Conservation (phyloP, 2,797 vertebrate species). For the Chiroxiphia lanceolata region DNA sequence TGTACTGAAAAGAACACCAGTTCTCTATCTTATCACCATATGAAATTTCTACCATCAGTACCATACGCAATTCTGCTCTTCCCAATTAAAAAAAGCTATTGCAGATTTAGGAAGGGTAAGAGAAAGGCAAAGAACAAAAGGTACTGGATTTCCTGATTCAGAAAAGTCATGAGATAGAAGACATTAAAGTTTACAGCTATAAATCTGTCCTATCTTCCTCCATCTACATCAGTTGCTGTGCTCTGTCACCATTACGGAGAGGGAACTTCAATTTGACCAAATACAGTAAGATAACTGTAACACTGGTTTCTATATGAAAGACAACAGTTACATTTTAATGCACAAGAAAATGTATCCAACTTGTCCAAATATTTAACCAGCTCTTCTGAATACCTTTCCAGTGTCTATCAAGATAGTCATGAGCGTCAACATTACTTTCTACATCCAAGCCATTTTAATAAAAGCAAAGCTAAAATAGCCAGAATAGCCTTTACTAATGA, state of each 20-base stretch:
- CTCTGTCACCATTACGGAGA: not conserved
- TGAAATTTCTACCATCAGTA: not conserved
- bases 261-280: not conserved
- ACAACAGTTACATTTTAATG: not conserved
- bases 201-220: not conserved
- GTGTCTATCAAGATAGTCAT: fast-evolving
- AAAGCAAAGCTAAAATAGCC: not conserved
- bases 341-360: not conserved
- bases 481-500: not conserved
- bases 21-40: not conserved
- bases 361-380: not conserved
- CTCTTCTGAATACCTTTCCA: not conserved
- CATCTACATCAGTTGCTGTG: not conserved
- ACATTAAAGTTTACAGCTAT: not conserved
- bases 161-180: not conserved
- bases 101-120: not conserved
- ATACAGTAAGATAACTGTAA: not conserved
- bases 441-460: not conserved
- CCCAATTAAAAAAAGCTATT: not conserved
- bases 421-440: not conserved
- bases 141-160: not conserved
- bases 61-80: not conserved
- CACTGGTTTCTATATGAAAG: not conserved
- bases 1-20: not conserved
- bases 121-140: not conserved